phyloP scores from a whole-genome alignment of 2,113 vertebrate genomes.

The Eulacestoma nigropectus region DNA sequence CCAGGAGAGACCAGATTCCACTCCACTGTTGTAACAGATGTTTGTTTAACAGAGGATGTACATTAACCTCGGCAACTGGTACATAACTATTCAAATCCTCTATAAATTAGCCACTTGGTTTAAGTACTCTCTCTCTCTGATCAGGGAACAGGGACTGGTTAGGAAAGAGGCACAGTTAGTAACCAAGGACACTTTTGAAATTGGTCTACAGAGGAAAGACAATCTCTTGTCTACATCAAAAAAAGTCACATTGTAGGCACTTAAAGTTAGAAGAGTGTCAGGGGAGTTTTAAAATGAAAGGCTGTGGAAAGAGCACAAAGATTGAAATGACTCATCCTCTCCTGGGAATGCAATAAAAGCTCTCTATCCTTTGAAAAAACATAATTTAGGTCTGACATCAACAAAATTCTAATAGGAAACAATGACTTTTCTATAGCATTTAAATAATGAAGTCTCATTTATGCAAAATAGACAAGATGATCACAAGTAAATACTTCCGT shows the following conservation, averaged over 20 bases:
- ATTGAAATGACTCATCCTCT: conserved; percentile 10
- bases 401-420: background rate
- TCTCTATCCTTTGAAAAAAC: background rate
- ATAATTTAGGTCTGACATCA: background rate
- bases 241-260: background rate
- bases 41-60: background rate
- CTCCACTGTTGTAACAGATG: background rate
- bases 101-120: background rate
- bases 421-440: background rate
- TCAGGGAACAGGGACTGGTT: background rate
- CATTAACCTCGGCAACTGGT: background rate
- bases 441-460: background rate
- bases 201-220: background rate
- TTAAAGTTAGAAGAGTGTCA: background rate
- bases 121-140: background rate
- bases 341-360: background rate
- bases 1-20: background rate
- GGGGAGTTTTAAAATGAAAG: background rate
- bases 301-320: background rate
- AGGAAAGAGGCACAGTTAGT: background rate
- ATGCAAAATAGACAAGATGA: background rate
- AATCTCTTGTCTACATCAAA: background rate
- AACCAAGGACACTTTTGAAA: background rate
- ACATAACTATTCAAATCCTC: background rate
- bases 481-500: background rate